phyloP scores from a whole-genome alignment of 2,888 invertebrate species.

The Microctonus brassicae region DNA sequence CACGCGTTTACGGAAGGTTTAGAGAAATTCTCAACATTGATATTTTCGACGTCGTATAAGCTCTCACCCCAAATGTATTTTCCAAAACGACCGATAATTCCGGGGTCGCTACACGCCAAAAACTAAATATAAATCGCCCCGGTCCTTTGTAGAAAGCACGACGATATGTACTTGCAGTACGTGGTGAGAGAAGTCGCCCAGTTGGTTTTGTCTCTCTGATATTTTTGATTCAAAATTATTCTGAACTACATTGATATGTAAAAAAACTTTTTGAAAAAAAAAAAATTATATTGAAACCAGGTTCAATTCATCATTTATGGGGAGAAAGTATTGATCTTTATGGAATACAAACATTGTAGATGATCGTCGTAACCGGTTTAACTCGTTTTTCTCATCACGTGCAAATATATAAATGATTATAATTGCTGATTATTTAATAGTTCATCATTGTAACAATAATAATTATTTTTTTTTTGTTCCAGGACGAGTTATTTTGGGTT shows the following conservation, averaged over 20 bases:
- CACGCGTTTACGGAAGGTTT: not conserved
- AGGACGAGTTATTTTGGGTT: slow-evolving; percentile 88
- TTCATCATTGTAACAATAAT: not conserved
- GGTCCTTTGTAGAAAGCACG: slow-evolving; percentile 58
- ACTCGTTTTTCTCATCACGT: not conserved
- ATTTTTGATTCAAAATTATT: not conserved
- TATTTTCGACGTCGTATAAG: slow-evolving; percentile 47
- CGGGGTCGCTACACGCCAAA: slow-evolving; percentile 60
- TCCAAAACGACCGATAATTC: slow-evolving; percentile 64
- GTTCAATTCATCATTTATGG: slow-evolving; percentile 11
- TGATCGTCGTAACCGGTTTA: slow-evolving; percentile 19
- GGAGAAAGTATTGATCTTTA: slow-evolving; percentile 24
- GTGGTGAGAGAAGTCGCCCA: slow-evolving; percentile 9
- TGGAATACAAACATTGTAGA: slow-evolving; percentile 3
- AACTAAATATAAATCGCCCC: slow-evolving; percentile 65
- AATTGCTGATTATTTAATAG: not conserved
- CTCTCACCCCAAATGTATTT: slow-evolving; percentile 51
- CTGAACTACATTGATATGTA: not conserved
- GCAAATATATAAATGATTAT: not conserved
- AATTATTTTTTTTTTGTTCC: slow-evolving; percentile 60
- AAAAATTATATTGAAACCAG: not conserved
- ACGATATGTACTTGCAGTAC: slow-evolving; percentile 47
- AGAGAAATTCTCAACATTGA: slow-evolving; percentile 13
- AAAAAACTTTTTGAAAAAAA: not conserved
- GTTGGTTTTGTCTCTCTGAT: not conserved